Conservation (phyloP, 2,113 vertebrate species). For the Catharus fuscescens region DNA sequence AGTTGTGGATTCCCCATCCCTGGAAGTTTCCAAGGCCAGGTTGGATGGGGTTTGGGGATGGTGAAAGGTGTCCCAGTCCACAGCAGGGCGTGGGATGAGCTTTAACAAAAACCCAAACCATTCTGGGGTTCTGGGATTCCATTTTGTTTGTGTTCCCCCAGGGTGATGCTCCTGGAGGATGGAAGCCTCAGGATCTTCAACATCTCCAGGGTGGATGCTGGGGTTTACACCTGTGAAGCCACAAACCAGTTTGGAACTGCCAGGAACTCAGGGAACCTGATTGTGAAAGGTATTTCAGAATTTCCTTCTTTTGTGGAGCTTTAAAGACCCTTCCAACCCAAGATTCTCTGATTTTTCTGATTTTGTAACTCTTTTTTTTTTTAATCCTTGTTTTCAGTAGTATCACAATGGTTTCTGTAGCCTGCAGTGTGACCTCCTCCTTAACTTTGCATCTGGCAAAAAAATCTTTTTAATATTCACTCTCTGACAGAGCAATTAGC, state of each 20-base stretch:
- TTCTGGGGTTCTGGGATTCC: fast-evolving
- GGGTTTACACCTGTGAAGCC: constrained; percentile 83
- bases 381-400: constrained; percentile 1
- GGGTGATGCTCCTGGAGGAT: constrained; percentile 73
- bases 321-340: neutral
- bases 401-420: neutral
- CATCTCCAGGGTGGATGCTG: constrained; percentile 78
- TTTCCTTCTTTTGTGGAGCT: neutral
- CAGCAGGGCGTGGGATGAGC: neutral
- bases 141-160: neutral
- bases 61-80: neutral
- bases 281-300: constrained; percentile 84
- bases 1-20: neutral
- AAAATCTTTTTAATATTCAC: neutral
- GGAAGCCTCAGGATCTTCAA: constrained; percentile 85
- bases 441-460: neutral
- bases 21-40: neutral
- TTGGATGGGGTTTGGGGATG: fast-evolving
- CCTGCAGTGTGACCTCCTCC: neutral
- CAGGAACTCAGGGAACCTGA: constrained; percentile 79
- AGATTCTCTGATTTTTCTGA: neutral
- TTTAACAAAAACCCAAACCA: too few species aligned
- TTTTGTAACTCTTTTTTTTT: neutral
- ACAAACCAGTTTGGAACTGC: constrained; percentile 84
- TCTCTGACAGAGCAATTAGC: constrained; percentile 13